Conservation (phyloP, 1,140 invertebrate species). For the Micrasema minimum region DNA sequence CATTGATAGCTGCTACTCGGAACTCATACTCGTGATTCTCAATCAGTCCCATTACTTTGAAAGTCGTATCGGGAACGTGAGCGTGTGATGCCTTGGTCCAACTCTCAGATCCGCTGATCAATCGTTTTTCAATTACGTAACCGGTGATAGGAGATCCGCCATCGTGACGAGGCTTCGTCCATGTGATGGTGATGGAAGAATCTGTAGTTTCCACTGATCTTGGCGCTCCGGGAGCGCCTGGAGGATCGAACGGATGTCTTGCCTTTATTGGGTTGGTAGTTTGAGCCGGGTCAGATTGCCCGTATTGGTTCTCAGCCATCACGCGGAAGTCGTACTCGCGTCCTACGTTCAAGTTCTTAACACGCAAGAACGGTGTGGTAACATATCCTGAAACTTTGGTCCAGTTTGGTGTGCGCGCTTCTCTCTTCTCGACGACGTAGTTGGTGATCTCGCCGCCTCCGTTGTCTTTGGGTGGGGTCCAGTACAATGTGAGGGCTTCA, state of each 20-base stretch:
- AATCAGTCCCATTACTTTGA: constrained; percentile 87
- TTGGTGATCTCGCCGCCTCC: constrained; percentile 96
- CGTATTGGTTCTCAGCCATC: constrained; percentile 97
- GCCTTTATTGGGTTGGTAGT: constrained; percentile 91
- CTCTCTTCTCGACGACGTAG: constrained; percentile 96
- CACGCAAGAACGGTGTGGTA: constrained; percentile 85
- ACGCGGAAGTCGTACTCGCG: constrained; percentile 97
- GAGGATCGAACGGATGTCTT: constrained; percentile 95
- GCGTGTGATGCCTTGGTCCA: constrained; percentile 91
- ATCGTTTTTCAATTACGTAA: constrained; percentile 92
- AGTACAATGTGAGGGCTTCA: constrained; percentile 93
- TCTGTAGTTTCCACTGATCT: constrained; percentile 87
- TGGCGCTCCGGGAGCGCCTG: constrained; percentile 89
- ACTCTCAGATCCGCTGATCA: constrained; percentile 88
- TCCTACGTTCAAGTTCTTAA: constrained; percentile 91
- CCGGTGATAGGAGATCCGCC: constrained; percentile 92
- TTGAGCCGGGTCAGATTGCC: constrained; percentile 89
- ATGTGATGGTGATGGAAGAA: constrained; percentile 93
- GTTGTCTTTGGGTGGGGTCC: constrained; percentile 96
- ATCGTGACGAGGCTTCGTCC: constrained; percentile 93
- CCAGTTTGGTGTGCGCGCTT: constrained; percentile 85
- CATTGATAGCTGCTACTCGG: constrained; percentile 94
- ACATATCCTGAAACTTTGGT: constrained; percentile 92
- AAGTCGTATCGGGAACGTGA: constrained; percentile 81
- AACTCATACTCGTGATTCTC: constrained; percentile 98